Base-by-base conservation (phyloP, 1,140 invertebrate genomes). In the Littorina saxatilis region DNA sequence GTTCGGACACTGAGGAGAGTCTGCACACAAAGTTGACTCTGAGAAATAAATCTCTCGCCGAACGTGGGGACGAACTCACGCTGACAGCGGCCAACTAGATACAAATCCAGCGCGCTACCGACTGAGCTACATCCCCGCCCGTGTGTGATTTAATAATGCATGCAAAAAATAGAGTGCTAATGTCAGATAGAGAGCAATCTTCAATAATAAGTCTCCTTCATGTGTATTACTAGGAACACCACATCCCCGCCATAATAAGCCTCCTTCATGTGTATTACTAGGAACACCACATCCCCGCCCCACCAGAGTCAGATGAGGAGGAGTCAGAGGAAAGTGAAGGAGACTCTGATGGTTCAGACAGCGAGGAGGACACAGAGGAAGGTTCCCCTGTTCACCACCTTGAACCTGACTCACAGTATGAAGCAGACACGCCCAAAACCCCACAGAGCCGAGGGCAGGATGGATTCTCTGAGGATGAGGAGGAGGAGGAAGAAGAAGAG, bases 341-440 rank as follows among this genome's bases (percentile, higher is more conserved):
- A 58, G 35, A 66, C 43, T 47, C 35, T 20, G 58, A 27, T 29
- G 63, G 83, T 58, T 68, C 66, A 52, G 79, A 80, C 39, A 82
- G 84, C 61, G 70, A 78, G 15, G 73, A 35, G 63, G 58, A 68
- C 29, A 52, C 58, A 74, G 80, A 84, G 55, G 75, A 77, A 50
- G 70, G 47, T 52, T 20, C 37, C 40, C 47, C 29, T 68, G 78
- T 37, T 35, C 55, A 70, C 66, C n/a, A 40, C 55, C 27, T 27
- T 52, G 50, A n/a, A 40, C 32, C n/a, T 4, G n/a, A 52, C 32
- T 61, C 27, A 11, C n/a, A 78, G 52, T 47, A 68, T 43, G 47
- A 72, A 81, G 63, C 70, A 80, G 81, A 82, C 63, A 76, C 37
- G n/a, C 52, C 37, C 27, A 68, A 66, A 27, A 77, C 74, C 20